phyloP scores from a whole-genome alignment of 2,113 vertebrate genomes.

The Gnathonemus longibarbis region DNA sequence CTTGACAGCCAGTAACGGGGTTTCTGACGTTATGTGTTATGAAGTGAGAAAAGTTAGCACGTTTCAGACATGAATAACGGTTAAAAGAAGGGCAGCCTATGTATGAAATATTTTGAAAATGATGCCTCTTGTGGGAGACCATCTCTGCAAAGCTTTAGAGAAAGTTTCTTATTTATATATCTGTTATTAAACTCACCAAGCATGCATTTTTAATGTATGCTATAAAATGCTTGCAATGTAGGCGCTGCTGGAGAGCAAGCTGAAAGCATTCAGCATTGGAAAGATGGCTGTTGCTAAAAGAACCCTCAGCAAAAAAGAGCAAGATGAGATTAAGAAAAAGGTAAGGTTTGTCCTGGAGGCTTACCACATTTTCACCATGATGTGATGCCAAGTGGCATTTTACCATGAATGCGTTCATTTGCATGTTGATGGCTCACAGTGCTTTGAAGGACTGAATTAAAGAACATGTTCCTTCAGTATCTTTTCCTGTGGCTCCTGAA shows the following conservation, averaged over 20 bases:
- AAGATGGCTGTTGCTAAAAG: conserved; percentile 93
- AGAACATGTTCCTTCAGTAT: neutral
- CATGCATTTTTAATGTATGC: neutral
- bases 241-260: conserved; percentile 89
- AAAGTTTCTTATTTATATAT: neutral
- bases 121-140: neutral
- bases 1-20: neutral
- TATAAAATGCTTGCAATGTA: conserved; percentile 34
- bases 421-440: neutral
- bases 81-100: neutral
- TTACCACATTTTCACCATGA: neutral
- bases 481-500: neutral
- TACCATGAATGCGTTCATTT: neutral
- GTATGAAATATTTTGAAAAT: neutral
- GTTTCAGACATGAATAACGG: neutral
- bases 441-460: neutral
- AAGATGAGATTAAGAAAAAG: conserved; percentile 96
- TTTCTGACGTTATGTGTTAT: neutral
- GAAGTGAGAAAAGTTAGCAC: neutral
- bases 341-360: conserved; percentile 47
- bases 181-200: neutral
- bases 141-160: neutral
- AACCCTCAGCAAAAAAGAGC: conserved; percentile 94
- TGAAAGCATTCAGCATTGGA: conserved; percentile 93
- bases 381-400: neutral